These are phyloP conservation scores for Champsocephalus esox DNA, from an alignment of 2,797 vertebrate species.

Conservation along the genomic window DNA sequence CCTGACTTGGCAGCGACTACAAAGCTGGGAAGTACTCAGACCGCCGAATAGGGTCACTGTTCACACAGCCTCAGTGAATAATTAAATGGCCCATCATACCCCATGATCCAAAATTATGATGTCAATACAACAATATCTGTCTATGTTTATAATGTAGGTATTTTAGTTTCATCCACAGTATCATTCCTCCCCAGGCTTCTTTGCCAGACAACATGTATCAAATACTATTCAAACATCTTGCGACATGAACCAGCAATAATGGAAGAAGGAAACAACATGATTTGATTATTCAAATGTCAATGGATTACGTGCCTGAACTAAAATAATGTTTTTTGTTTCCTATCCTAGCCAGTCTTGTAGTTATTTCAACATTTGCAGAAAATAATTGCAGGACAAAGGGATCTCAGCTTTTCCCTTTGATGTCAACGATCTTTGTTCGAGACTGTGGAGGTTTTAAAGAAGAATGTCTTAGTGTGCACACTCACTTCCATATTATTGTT, in stretches of 20 bases:
- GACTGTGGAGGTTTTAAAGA: background rate
- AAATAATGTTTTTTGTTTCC: constrained; percentile 10
- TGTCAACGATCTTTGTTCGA: background rate
- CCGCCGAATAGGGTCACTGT: constrained; percentile 32
- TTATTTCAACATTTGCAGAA: constrained; percentile 19
- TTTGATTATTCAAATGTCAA: constrained; percentile 56
- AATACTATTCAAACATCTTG: constrained; percentile 49
- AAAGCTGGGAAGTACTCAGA: constrained; percentile 59
- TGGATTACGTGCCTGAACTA: constrained; percentile 28
- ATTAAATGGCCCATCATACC: constrained; percentile 64
- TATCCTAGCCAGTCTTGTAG: background rate
- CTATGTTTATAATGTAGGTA: constrained; percentile 11
- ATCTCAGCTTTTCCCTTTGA: constrained; percentile 1
- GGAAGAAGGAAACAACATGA: constrained; percentile 18
- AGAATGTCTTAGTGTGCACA: background rate
- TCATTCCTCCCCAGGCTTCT: constrained; percentile 18
- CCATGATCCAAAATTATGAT: constrained; percentile 56
- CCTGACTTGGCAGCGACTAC: constrained; percentile 64
- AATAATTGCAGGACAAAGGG: background rate
- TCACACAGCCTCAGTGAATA: constrained; percentile 47
- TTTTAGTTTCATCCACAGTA: constrained; percentile 29
- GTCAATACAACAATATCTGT: constrained; percentile 35
- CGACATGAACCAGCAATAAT: constrained; percentile 50
- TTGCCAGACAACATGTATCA: constrained; percentile 36
- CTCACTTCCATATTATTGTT: background rate